These are phyloP conservation scores for Brachionus calyciflorus DNA, from an alignment of 1,140 invertebrate genomes.

Conservation along the genomic window DNA sequence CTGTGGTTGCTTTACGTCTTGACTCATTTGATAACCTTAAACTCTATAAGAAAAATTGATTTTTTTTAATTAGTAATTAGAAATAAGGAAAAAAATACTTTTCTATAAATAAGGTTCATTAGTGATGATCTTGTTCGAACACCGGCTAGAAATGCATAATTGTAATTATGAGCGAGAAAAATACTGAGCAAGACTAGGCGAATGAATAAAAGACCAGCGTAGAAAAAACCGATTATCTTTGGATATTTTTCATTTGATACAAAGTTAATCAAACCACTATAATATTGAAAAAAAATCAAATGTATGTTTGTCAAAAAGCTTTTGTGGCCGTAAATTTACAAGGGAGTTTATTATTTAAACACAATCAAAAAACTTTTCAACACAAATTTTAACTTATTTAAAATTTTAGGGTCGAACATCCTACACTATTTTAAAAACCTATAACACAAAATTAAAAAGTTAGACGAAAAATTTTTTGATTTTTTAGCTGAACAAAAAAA, in stretches of 20 bases:
- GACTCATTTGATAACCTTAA: conserved; percentile 51
- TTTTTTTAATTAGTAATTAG: background rate
- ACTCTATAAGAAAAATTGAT: background rate
- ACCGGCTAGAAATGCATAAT: conserved; percentile 68
- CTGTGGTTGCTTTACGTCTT: conserved; percentile 61
- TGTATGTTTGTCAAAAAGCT: too few relatives aligned
- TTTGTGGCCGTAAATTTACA: too few relatives aligned
- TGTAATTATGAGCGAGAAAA: conserved; percentile 66
- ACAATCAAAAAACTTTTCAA: too few relatives aligned
- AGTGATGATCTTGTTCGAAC: conserved; percentile 84
- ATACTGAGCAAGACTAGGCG: conserved; percentile 80
- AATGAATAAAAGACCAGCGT: conserved; percentile 71
- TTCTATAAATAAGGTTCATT: conserved; percentile 87
- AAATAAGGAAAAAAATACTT: conserved; percentile 56
- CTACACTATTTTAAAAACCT: too few relatives aligned
- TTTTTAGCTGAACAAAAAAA: too few relatives aligned
- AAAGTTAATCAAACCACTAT: conserved; percentile 9
- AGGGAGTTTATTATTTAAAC: too few relatives aligned
- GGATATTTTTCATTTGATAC: conserved; percentile 5
- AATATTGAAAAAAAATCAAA: background rate
- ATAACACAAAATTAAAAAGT: too few relatives aligned
- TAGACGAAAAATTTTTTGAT: too few relatives aligned
- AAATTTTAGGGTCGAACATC: too few relatives aligned
- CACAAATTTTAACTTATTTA: too few relatives aligned
- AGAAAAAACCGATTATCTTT: conserved; percentile 78